Base-by-base conservation (phyloP, 2,888 invertebrate species). In the Drosophila kuntzei region DNA sequence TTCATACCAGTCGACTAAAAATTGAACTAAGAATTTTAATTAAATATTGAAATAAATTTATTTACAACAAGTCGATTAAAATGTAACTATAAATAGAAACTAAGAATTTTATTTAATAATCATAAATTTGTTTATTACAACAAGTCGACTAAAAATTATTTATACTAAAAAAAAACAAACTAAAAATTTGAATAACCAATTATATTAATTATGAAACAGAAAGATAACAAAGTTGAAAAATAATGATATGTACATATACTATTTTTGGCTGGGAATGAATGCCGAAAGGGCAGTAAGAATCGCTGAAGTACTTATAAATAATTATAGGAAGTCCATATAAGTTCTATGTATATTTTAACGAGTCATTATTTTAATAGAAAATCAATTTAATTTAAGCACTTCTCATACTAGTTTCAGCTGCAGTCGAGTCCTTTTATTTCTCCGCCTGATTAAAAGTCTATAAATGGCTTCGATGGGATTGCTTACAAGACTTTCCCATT, bases 401-500 rank as follows among this genome's bases (percentile, higher is more conserved):
- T 12, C 18, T 4, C 16, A n/a, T 1, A 14, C 11, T n/a, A 29
- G 0, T 18, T 47, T 9, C 18, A 54, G 32, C 43, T 54, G 41
- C 36, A 34, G 12, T 14, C 16, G 5, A 18, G 7, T 51, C 11
- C 46, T 22, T 41, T 29, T 32, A 14, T 25, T 9, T 7, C n/a
- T 12, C 4, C 1, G 25, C 14, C 18, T 50, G 57, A 64, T 55
- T 58, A 61, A 67, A 69, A 54, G 75, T 54, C 53, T 54, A 53
- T 68, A 80, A 65, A 71, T 65, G 55, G 70, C 62, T 55, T 78
- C 68, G 57, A 72, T 78, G 65, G 71, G 46, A 64, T 63, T 20
- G 54, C 47, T 41, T 34, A 81, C 81, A 82, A 55, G 85, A 67
- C 27, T 76, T 75, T 71, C 39, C 75, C 79, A 82, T 85, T 82